Conservation (phyloP, 2,113 vertebrate genomes). For the Hystrix cristata region DNA sequence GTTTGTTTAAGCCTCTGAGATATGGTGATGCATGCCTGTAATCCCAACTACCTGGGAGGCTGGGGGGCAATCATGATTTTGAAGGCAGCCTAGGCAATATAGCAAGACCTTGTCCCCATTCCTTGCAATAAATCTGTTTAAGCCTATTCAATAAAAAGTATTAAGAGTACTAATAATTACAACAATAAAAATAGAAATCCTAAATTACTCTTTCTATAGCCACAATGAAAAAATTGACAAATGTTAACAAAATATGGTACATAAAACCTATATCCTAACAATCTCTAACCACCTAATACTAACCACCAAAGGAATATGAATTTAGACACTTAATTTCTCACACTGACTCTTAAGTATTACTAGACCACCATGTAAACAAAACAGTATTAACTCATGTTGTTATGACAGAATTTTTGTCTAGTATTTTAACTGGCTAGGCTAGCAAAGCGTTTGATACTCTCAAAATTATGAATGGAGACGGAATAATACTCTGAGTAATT, state of each 20-base stretch:
- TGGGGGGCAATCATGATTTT: neutral
- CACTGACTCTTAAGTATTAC: neutral
- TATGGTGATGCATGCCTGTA: neutral
- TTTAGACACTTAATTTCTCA: conserved; percentile 12
- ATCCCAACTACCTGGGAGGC: neutral
- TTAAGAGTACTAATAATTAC: neutral
- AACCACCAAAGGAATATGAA: neutral
- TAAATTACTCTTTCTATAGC: neutral
- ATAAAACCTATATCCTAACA: neutral
- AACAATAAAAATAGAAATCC: neutral
- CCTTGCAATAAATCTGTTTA: neutral
- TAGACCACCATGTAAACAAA: neutral
- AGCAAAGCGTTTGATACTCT: neutral
- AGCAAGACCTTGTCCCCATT: neutral
- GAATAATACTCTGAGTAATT: neutral
- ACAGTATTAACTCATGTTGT: neutral
- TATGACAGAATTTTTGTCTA: neutral
- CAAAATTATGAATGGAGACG: neutral
- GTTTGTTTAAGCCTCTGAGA: neutral
- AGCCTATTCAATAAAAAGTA: neutral
- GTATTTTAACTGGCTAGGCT: neutral
- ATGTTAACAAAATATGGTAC: neutral
- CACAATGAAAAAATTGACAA: neutral
- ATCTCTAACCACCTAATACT: neutral
- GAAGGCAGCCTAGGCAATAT: neutral